Conservation (phyloP, 1,140 invertebrate species). For the Drosophila nannoptera region DNA sequence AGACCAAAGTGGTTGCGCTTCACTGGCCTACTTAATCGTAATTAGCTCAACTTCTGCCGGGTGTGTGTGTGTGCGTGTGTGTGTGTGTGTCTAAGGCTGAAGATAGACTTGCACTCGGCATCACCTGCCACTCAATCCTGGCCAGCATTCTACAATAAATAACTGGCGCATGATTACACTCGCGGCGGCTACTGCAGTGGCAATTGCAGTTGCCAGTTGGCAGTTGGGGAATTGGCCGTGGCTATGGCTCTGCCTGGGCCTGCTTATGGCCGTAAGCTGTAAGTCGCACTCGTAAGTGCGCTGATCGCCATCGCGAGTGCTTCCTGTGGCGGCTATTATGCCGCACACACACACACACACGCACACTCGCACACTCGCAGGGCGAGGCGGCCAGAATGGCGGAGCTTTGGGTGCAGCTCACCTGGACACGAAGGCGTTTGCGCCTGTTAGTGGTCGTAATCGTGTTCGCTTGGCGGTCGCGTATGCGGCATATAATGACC, state of each 20-base stretch:
- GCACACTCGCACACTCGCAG: conserved; percentile 9
- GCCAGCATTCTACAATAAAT: conserved; percentile 55
- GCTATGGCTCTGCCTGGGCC: conserved; percentile 30
- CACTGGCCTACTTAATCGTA: conserved; percentile 43
- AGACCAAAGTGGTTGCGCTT: conserved; percentile 36
- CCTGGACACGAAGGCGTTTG: conserved; percentile 56
- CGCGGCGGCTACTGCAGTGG: conserved; percentile 50
- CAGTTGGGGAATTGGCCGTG: no score
- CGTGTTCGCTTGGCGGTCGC: conserved; percentile 47
- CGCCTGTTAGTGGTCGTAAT: conserved; percentile 38
- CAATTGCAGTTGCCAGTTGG: conserved; percentile 17
- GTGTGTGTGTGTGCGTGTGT: no score
- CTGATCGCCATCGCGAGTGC: conserved; percentile 74
- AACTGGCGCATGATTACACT: conserved; percentile 69
- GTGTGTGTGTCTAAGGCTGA: no score
- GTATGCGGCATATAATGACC: conserved; percentile 69
- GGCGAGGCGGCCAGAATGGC: conserved; percentile 29
- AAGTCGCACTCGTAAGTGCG: conserved; percentile 55
- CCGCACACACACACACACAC: conserved; percentile 18
- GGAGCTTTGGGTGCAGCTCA: conserved; percentile 53
- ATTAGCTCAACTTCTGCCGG: conserved; percentile 7
- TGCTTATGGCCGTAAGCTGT: conserved; percentile 64
- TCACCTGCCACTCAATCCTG: conserved; percentile 22
- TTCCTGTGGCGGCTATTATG: conserved; percentile 59
- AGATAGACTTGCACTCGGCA: not conserved